phyloP scores from a whole-genome alignment of 2,113 vertebrate species.

The Phainopepla nitens region DNA sequence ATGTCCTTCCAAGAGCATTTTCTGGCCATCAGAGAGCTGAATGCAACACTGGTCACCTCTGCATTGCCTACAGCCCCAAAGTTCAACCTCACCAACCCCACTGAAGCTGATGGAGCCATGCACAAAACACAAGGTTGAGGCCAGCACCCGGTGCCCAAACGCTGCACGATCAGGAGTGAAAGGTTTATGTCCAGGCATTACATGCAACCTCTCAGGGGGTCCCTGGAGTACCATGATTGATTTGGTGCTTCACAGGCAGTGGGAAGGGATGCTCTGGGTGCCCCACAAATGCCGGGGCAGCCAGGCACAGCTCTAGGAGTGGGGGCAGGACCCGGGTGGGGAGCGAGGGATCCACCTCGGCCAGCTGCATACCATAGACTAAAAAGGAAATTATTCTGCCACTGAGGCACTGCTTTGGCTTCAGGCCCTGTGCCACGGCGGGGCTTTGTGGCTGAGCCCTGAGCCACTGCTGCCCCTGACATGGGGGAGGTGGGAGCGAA shows the following conservation, averaged over 20 bases:
- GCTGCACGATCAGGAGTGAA: not conserved
- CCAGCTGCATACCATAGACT: not conserved
- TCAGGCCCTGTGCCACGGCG: accelerated
- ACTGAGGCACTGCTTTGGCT: not conserved
- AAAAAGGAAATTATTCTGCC: not conserved
- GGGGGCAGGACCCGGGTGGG: accelerated
- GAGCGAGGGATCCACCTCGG: accelerated
- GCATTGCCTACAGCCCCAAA: accelerated
- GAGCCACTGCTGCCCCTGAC: accelerated
- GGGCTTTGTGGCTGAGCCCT: not conserved
- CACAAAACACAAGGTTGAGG: accelerated
- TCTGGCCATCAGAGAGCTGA: not conserved
- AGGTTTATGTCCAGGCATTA: not conserved
- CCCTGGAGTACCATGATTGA: not conserved
- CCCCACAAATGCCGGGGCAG: not conserved
- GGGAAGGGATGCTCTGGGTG: not conserved
- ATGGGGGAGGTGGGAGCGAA: not conserved
- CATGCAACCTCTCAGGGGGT: accelerated
- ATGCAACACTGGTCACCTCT: not conserved
- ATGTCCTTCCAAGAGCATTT: not conserved
- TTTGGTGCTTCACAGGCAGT: not conserved
- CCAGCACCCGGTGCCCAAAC: not conserved
- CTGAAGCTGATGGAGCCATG: accelerated
- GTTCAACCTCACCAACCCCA: accelerated
- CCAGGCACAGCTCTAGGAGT: not conserved